Evolutionary conservation across 2,113 vertebrate genomes (phyloP).

Genomic region (Campylomormyrus numenius): DNA sequence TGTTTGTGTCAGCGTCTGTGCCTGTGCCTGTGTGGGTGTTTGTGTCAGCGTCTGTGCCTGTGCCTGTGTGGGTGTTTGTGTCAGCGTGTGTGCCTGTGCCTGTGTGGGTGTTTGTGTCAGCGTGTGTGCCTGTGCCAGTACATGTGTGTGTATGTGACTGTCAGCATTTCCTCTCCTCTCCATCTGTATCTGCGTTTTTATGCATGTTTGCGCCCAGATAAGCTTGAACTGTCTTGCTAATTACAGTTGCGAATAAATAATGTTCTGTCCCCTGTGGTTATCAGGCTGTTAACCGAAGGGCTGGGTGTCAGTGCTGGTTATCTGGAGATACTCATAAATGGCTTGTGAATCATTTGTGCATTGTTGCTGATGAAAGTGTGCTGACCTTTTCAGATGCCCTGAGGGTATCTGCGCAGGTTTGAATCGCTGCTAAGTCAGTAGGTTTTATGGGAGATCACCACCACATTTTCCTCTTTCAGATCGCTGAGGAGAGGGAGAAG

Average conservation of each 20-base stretch:
- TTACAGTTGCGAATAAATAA: neutral
- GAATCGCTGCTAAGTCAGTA: neutral
- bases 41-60: neutral
- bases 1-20: neutral
- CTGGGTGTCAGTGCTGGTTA: neutral
- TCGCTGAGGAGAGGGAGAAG: conserved; percentile 78
- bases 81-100: neutral
- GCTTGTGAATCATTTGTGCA: neutral
- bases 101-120: no score
- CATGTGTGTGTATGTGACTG: neutral
- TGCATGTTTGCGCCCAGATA: neutral
- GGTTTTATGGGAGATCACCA: neutral
- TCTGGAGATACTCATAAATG: neutral
- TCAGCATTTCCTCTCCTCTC: neutral
- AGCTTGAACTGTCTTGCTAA: neutral
- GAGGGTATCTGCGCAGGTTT: neutral
- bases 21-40: neutral
- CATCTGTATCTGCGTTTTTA: neutral
- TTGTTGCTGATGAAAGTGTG: neutral
- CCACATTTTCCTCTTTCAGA: conserved; percentile 52
- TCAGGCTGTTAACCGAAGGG: neutral
- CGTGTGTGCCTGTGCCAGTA: neutral
- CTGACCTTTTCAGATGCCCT: neutral
- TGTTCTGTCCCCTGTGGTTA: neutral
- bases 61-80: neutral